Evolutionary conservation across 2,113 vertebrate genomes (phyloP), one percentile per base, ranked within the genome.

Genomic region (Tachysurus vachellii): DNA sequence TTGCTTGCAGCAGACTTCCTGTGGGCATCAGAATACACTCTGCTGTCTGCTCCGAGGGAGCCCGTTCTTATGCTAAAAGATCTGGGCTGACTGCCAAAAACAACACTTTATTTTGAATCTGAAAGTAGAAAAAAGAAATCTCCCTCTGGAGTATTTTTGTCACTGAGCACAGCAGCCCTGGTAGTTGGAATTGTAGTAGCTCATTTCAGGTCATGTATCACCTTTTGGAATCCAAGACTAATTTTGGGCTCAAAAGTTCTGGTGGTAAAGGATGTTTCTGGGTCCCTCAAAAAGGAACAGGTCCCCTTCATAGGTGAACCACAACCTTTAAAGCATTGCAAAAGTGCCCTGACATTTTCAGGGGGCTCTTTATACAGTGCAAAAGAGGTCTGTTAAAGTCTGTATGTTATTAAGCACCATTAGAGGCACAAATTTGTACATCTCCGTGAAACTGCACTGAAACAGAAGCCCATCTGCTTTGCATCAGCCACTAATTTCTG

Each of bases 171-270:
- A 64, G 75, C 61, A 76, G 85, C 88, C 85, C 82, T 66, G 17
- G 91, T 89, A 91, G 94, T 92, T 90, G 83, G 91, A 92, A 92
- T 85, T 92, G 92, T 90, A 93, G 93, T 91, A 93, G 93, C 93
- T 93, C 84, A 85, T 94, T 93, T 94, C 85, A 83, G 91, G 91
- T 91, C 92, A 90, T 77, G 85, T 81, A 91, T 91, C 89, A 91
- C 89, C 82, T 87, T 89, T 86, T 85, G 81, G 86, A 86, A 86
- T 75, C 91, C 71, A 92, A 47, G 77, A 86, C 86, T 91, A 93
- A 94, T 94, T 93, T 92, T 54, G 82, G 82, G 80, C 91, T 91
- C 91, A 82, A 90, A 90, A 88, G 79, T 90, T 77, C 68, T 50
- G 28, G 83, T 83, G 70, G 42, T 80, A 77, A 77, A 88, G 85